Conservation (phyloP, 2,113 vertebrate species). For the Mormyrus lacerda region DNA sequence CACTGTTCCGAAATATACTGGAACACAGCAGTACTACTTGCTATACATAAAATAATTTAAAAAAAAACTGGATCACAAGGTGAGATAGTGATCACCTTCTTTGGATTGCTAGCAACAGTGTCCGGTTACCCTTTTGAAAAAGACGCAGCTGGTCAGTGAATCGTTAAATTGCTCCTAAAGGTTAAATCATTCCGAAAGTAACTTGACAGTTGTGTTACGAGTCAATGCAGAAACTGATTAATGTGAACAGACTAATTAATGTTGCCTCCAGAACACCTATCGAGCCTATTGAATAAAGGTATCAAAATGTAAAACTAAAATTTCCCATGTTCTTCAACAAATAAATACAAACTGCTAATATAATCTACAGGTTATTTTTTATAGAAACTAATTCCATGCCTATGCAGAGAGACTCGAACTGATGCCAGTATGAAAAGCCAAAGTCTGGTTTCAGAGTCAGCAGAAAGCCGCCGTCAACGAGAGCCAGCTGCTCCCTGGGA, state of each 20-base stretch:
- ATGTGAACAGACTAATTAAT: background rate
- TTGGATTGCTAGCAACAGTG: background rate
- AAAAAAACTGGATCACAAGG: background rate
- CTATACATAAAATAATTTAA: background rate
- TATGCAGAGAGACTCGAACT: background rate
- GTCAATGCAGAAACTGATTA: background rate
- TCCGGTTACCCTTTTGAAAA: background rate
- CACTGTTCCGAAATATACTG: background rate
- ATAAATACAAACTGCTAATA: background rate
- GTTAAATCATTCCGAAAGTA: background rate
- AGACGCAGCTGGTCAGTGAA: background rate
- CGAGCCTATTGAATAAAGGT: background rate
- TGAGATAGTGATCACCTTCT: background rate
- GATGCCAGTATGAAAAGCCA: background rate
- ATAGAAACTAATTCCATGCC: background rate
- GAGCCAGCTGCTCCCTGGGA: background rate
- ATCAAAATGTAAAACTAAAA: background rate
- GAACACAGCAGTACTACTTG: background rate
- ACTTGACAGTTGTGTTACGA: background rate
- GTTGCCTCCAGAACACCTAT: background rate
- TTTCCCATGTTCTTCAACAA: background rate
- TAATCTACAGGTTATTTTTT: background rate
- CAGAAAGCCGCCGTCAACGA: background rate
- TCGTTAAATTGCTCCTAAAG: background rate
- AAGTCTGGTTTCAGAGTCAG: background rate